Evolutionary conservation across 2,888 invertebrate species (phyloP).

Genomic region (Ceriagrion tenellum): DNA sequence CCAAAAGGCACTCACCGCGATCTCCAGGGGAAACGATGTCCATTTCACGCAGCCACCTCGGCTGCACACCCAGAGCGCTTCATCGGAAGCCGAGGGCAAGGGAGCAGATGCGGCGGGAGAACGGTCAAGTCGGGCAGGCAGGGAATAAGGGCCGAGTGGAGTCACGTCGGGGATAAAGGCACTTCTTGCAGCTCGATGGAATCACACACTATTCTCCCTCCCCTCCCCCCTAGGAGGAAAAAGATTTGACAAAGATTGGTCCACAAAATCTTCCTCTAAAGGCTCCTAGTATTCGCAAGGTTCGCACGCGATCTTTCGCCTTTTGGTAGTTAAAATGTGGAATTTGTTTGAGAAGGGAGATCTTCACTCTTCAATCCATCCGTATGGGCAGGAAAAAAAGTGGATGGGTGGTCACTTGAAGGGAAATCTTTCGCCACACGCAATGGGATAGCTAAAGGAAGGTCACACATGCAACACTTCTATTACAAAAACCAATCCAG

Average conservation of each 20-base stretch:
- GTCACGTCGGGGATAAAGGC: neutral
- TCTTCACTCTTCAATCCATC: neutral
- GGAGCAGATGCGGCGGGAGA: neutral
- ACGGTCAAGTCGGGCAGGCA: neutral
- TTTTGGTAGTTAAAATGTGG: neutral
- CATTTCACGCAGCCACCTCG: slow-evolving; percentile 44
- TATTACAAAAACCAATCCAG: neutral
- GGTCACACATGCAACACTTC: neutral
- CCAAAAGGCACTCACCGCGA: neutral
- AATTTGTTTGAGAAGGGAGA: neutral
- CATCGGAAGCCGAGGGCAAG: neutral
- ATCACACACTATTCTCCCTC: neutral
- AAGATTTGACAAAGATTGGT: neutral
- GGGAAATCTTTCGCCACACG: neutral
- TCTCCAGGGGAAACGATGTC: slow-evolving; percentile 13
- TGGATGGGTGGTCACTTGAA: neutral
- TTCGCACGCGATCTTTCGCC: neutral
- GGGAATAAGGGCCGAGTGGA: too few relatives aligned
- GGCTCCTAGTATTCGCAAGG: neutral
- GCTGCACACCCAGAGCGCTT: neutral
- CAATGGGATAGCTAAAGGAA: neutral
- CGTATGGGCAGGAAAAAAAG: neutral
- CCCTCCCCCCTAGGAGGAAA: neutral
- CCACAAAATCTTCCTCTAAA: neutral
- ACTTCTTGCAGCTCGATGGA: neutral